These are phyloP conservation scores for Pterostichus madidus DNA, from an alignment of 2,888 invertebrate genomes.

Conservation along the genomic window DNA sequence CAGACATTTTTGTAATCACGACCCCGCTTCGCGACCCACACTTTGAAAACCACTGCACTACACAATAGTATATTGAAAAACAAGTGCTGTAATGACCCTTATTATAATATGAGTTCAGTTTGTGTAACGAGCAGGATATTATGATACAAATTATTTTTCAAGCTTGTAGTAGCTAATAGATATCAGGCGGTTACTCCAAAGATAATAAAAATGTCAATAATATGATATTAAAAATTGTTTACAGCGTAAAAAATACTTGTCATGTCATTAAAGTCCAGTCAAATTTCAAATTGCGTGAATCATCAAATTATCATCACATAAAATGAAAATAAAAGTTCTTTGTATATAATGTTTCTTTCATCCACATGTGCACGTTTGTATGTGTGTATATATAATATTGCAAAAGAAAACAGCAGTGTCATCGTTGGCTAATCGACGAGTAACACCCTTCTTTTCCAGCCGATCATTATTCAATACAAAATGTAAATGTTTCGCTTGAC, in stretches of 20 bases:
- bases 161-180: not conserved
- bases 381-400: not conserved
- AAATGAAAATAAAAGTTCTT: slow-evolving; percentile 44
- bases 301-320: slow-evolving; percentile 23
- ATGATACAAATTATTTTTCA: not conserved
- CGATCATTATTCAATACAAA: not conserved
- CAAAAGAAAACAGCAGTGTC: slow-evolving; percentile 21
- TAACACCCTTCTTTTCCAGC: not conserved
- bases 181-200: not conserved
- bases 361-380: not conserved
- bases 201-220: slow-evolving; percentile 5
- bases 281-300: slow-evolving; percentile 45
- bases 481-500: not conserved
- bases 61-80: too few relatives aligned
- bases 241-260: slow-evolving; percentile 37
- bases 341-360: not conserved
- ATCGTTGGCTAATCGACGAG: slow-evolving; percentile 5
- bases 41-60: too few relatives aligned
- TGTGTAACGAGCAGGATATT: too few relatives aligned
- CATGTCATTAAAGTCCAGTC: slow-evolving; percentile 45
- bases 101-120: too few relatives aligned
- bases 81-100: too few relatives aligned
- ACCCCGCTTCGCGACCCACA: too few relatives aligned
- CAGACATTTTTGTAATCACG: too few relatives aligned
- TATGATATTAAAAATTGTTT: slow-evolving; percentile 29